Base-by-base conservation (phyloP, 2,888 invertebrate species). In the Zaprionus lineosus region DNA sequence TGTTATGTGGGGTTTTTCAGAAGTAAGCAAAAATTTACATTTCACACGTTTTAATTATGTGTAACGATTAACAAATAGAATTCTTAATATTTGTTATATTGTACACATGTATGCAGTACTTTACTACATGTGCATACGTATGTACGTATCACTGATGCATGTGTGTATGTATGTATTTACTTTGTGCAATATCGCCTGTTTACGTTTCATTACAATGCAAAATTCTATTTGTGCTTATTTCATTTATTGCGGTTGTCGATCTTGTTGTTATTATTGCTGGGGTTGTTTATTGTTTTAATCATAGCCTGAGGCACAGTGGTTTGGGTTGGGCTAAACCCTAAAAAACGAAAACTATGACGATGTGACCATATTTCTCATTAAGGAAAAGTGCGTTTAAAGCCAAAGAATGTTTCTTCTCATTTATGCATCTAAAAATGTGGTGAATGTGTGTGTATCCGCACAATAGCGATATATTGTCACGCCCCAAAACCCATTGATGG, bases 161-260 rank as follows among this genome's bases (percentile, higher is more conserved):
- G n/a, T n/a, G n/a, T 21, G 29, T 16, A 37, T 19, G 4, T 9
- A 2, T 29, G 18, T 55, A 52, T 61, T 26, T 40, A 62, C 56
- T 52, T 57, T 44, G 40, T 59, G 50, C 62, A 72, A 59, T 67
- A 78, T 78, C 73, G 62, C 67, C 65, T 82, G 78, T 75, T 78
- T 78, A 76, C 81, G 47, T 74, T 61, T 37, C 46, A 63, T 68
- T 71, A 76, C 65, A 76, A 61, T 77, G 56, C 72, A 72, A 43
- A 63, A 67, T 59, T 50, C 37, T 70, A 58, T 65, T 61, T 63
- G 56, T 57, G 44, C 48, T 52, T 52, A 51, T 60, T 60, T 31
- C 58, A 56, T 56, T 53, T 56, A 48, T 44, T 60, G 47, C 34
- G 33, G 43, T 51, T 60, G 53, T 55, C 40, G 47, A 48, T 58